Evolutionary conservation across 1,140 invertebrate genomes (phyloP).

Genomic region (Mycetomoellerius zeteki): DNA sequence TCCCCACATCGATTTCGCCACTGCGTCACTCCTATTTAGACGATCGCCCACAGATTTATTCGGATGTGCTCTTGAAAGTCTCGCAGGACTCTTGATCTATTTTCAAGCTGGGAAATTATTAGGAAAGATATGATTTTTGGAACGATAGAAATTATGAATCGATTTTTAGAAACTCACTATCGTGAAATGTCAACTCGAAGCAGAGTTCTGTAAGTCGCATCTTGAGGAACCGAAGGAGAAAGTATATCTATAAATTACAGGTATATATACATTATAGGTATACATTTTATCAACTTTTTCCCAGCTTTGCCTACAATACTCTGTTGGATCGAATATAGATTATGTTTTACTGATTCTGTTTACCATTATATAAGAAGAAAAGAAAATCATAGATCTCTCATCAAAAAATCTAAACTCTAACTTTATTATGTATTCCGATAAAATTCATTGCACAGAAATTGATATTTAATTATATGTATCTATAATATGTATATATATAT

Average conservation of each 20-base stretch:
- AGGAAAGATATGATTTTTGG: conserved; percentile 26
- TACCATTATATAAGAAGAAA: too few species aligned
- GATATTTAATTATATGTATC: too few species aligned
- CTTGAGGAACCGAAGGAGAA: not conserved
- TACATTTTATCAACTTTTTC: too few species aligned
- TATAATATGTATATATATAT: too few species aligned
- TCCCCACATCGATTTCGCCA: not conserved
- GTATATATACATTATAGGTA: too few species aligned
- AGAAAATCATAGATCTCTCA: too few species aligned
- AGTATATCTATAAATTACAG: not conserved
- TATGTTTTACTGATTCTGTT: not conserved
- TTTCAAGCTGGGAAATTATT: conserved; percentile 12
- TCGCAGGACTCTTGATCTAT: not conserved
- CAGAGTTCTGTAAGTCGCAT: not conserved
- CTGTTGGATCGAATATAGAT: too few species aligned
- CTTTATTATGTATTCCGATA: too few species aligned
- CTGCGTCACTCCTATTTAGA: conserved; percentile 19
- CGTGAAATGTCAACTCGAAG: not conserved
- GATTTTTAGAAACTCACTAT: conserved; percentile 1
- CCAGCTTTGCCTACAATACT: too few species aligned
- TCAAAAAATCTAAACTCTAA: too few species aligned
- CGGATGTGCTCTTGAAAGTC: not conserved
- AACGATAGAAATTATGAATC: conserved; percentile 7
- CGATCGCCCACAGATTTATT: conserved; percentile 3
- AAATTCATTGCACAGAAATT: too few species aligned